Percentiles rank a stretch among this genome's conserved stretches.
These are phyloP conservation scores for Rhynchomys soricoides DNA, from an alignment of 2,113 vertebrate species.

Conservation along the genomic window DNA sequence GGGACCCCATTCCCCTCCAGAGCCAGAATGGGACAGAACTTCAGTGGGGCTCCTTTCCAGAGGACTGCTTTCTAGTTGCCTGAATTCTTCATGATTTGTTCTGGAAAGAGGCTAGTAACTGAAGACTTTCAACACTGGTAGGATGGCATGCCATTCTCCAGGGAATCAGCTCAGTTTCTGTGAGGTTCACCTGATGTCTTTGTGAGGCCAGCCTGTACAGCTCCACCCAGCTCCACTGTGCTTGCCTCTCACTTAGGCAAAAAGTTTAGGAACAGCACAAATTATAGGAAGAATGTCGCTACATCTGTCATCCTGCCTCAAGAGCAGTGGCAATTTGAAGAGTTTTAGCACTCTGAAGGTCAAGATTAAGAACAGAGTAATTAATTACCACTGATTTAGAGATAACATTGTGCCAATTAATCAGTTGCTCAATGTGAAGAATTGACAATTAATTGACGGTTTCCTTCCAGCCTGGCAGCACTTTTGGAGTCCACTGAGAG, in stretches of 20 bases:
- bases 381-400: constrained; percentile 87
- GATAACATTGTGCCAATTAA: constrained; percentile 86
- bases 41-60: not conserved
- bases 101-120: no score
- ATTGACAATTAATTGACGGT: constrained; percentile 87
- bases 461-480: constrained; percentile 80
- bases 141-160: fast-evolving
- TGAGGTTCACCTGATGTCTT: not conserved
- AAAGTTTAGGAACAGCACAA: constrained; percentile 79
- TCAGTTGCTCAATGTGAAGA: constrained; percentile 83
- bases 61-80: not conserved
- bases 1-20: not conserved
- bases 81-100: fast-evolving
- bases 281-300: constrained; percentile 67
- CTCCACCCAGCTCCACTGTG: not conserved
- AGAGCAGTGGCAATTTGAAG: constrained; percentile 80
- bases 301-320: constrained; percentile 82
- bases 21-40: not conserved
- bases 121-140: fast-evolving
- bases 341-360: constrained; percentile 84
- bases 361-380: constrained; percentile 82
- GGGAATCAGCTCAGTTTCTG: not conserved
- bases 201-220: not conserved
- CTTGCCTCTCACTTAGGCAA: constrained; percentile 68
- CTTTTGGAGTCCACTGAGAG: constrained; percentile 70